Percentiles rank a stretch among this genome's conserved stretches.
These are phyloP conservation scores for Gorilla gorilla DNA, from an alignment of 2,113 vertebrate genomes.

Conservation along the genomic window DNA sequence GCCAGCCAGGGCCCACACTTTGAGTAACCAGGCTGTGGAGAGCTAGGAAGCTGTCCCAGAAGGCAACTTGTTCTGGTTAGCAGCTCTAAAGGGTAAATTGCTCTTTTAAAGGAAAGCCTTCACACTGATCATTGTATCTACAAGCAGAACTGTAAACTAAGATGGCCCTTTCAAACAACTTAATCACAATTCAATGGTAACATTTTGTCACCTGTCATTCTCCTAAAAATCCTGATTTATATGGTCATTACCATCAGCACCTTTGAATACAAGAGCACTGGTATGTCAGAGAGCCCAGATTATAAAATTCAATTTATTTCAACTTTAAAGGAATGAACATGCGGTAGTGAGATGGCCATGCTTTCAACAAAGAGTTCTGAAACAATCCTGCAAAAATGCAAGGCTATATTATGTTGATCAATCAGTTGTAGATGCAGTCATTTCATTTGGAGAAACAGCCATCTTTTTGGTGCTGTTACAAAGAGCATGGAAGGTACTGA, in stretches of 20 bases:
- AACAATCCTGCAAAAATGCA: background rate
- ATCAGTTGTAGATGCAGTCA: too few relatives aligned
- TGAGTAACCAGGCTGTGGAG: accelerated
- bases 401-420: accelerated
- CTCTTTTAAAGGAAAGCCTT: background rate
- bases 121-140: background rate
- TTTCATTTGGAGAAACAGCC: background rate
- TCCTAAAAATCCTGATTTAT: background rate
- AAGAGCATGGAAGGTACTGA: background rate
- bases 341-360: accelerated
- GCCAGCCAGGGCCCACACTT: background rate
- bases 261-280: background rate
- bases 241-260: accelerated
- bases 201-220: background rate
- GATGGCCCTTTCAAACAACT: background rate
- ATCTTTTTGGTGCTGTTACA: background rate
- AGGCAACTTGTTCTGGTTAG: background rate
- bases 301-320: background rate
- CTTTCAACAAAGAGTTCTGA: background rate
- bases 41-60: background rate
- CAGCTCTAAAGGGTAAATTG: background rate
- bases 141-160: background rate
- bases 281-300: background rate
- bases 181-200: too few relatives aligned
- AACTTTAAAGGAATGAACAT: background rate